These are phyloP conservation scores for Drosophila borealis DNA, from an alignment of 2,888 invertebrate genomes.

Conservation along the genomic window DNA sequence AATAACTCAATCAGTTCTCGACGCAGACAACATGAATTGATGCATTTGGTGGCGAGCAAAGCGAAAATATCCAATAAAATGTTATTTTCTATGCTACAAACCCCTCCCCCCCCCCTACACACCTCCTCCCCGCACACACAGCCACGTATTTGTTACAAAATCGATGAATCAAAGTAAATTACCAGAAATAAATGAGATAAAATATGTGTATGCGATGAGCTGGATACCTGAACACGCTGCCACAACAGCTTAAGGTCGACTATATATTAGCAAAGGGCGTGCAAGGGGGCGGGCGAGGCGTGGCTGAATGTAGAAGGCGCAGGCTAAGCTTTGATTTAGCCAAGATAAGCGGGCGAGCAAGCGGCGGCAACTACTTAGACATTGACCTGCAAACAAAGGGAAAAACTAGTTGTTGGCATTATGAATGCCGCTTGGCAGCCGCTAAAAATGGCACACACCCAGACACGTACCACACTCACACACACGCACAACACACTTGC, in stretches of 20 bases:
- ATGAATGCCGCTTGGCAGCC: slow-evolving; percentile 45
- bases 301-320: not conserved
- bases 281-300: too few species aligned
- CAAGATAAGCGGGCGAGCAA: slow-evolving; percentile 25
- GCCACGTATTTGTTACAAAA: slow-evolving; percentile 70
- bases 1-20: slow-evolving; percentile 76
- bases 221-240: slow-evolving; percentile 33
- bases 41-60: slow-evolving; percentile 35
- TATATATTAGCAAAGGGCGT: not conserved
- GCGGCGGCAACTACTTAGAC: slow-evolving; percentile 13
- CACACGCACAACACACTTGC: slow-evolving; percentile 5
- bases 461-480: slow-evolving; percentile 17
- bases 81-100: slow-evolving; percentile 28
- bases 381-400: slow-evolving; percentile 35
- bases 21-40: slow-evolving; percentile 52
- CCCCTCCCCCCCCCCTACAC: too few species aligned
- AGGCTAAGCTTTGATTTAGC: slow-evolving; percentile 48
- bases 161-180: slow-evolving; percentile 81
- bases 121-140: not conserved
- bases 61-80: slow-evolving; percentile 49
- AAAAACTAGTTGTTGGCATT: slow-evolving; percentile 40
- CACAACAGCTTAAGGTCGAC: slow-evolving; percentile 15
- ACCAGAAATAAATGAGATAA: slow-evolving; percentile 80
- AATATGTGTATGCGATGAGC: slow-evolving; percentile 56
- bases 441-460: slow-evolving; percentile 39